Percentiles rank a stretch among this genome's conserved stretches.
Conservation (phyloP, 2,888 invertebrate species). For the Agriotes lineatus region DNA sequence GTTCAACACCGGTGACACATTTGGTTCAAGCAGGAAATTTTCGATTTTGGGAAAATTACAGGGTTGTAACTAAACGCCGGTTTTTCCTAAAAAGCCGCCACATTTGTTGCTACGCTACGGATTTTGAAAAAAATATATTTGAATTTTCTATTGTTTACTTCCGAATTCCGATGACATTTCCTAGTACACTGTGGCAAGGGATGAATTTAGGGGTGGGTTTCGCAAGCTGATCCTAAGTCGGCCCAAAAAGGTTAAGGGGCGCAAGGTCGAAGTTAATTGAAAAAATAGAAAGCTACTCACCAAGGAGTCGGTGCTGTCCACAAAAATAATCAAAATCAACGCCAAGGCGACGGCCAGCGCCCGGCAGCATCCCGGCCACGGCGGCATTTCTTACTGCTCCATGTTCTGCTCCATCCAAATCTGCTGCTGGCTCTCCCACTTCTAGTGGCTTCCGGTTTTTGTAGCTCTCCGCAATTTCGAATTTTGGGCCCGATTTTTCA, state of each 20-base stretch:
- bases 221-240: too few relatives aligned
- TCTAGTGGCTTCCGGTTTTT: conserved; percentile 41
- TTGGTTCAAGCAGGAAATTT: too few relatives aligned
- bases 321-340: conserved; percentile 50
- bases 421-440: conserved; percentile 47
- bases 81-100: too few relatives aligned
- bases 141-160: too few relatives aligned
- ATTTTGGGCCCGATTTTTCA: conserved; percentile 21
- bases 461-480: conserved; percentile 39
- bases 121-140: too few relatives aligned
- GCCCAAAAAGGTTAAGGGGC: neutral
- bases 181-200: too few relatives aligned
- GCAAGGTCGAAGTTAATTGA: neutral
- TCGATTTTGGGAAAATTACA: too few relatives aligned
- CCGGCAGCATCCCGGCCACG: conserved; percentile 65
- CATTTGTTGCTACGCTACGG: too few relatives aligned
- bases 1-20: too few relatives aligned
- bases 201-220: neutral
- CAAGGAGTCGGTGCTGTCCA: conserved; percentile 48
- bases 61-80: too few relatives aligned
- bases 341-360: conserved; percentile 55
- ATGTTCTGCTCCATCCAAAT: conserved; percentile 54
- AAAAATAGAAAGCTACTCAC: conserved; percentile 46
- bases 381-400: conserved; percentile 66
- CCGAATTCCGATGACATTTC: too few relatives aligned